These are phyloP conservation scores for Galago senegalensis DNA, from an alignment of 2,797 vertebrate species.

Conservation along the genomic window DNA sequence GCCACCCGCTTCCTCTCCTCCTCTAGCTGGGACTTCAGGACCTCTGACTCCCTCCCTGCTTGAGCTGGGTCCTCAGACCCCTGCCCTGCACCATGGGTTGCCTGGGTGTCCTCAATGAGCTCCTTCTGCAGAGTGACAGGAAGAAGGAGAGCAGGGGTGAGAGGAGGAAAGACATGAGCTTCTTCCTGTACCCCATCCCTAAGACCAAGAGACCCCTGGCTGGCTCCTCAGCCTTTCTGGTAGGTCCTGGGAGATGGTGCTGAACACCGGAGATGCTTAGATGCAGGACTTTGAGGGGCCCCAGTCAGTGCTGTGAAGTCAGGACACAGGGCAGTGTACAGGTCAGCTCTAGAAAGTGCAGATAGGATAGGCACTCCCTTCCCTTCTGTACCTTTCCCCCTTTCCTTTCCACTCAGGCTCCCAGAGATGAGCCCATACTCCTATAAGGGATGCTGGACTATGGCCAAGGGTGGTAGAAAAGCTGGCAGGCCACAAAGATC, in stretches of 20 bases:
- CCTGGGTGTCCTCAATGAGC: slow-evolving; percentile 90
- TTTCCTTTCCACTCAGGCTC: neutral
- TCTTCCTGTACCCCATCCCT: neutral
- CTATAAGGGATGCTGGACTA: neutral
- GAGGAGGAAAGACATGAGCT: neutral
- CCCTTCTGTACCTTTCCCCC: neutral
- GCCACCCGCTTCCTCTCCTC: slow-evolving; percentile 92
- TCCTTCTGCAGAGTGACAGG: slow-evolving; percentile 91
- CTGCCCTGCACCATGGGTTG: slow-evolving; percentile 88
- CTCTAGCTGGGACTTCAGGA: slow-evolving; percentile 90
- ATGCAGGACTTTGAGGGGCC: neutral
- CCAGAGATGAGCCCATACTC: neutral
- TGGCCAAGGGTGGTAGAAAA: neutral
- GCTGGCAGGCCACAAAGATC: neutral
- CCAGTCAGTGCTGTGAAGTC: neutral
- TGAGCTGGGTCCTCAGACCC: slow-evolving; percentile 89
- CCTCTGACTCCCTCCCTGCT: slow-evolving; percentile 85
- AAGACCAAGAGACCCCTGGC: neutral
- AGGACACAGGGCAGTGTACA: neutral
- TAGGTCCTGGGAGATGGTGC: neutral
- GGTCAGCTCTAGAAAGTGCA: neutral
- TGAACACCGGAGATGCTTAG: neutral
- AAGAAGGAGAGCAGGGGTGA: neutral
- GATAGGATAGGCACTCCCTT: neutral
- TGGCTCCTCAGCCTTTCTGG: neutral